phyloP scores from a whole-genome alignment of 92 coral and sea anemone genomes.

The Umimayanthus kanabou region DNA sequence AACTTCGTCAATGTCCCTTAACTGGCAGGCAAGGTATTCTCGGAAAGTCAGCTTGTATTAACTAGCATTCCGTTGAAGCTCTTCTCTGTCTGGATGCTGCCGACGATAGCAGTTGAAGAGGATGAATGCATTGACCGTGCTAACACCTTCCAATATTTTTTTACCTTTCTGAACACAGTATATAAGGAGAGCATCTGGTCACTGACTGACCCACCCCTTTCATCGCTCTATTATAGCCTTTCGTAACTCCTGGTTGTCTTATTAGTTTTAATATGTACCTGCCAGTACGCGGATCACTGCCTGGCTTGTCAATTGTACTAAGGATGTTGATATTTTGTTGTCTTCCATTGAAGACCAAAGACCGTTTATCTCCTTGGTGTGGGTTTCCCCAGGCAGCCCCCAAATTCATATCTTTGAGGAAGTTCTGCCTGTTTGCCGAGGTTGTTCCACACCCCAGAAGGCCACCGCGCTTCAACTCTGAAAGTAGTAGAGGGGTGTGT shows the following conservation, averaged over 20 bases:
- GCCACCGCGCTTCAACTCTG: too few species aligned
- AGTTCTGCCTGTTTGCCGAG: too few species aligned
- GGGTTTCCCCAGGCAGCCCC: too few species aligned
- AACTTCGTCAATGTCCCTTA: neutral
- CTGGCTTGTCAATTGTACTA: too few species aligned
- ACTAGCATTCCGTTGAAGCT: slow-evolving; percentile 5
- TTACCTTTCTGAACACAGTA: slow-evolving; percentile 34
- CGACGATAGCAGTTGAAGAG: neutral
- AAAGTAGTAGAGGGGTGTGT: too few species aligned
- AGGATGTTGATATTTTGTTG: too few species aligned
- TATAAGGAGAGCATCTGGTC: slow-evolving; percentile 45
- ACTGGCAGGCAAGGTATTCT: neutral
- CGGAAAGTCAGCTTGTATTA: neutral
- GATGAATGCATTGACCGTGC: too few species aligned
- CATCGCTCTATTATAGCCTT: slow-evolving; percentile 42
- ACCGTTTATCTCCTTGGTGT: too few species aligned
- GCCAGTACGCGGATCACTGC: slow-evolving; percentile 2
- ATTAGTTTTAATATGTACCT: slow-evolving; percentile 27
- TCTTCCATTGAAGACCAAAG: too few species aligned
- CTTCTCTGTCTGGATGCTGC: slow-evolving; percentile 32
- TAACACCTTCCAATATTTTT: slow-evolving; percentile 50
- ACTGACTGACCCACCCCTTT: slow-evolving; percentile 47
- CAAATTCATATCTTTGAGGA: too few species aligned
- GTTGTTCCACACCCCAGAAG: too few species aligned
- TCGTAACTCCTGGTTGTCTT: slow-evolving; percentile 17